A percentile compares a stretch with the other conserved stretches of the same genome.
Evolutionary conservation across 2,888 invertebrate genomes (phyloP).

Genomic region (Oscheius sp.): DNA sequence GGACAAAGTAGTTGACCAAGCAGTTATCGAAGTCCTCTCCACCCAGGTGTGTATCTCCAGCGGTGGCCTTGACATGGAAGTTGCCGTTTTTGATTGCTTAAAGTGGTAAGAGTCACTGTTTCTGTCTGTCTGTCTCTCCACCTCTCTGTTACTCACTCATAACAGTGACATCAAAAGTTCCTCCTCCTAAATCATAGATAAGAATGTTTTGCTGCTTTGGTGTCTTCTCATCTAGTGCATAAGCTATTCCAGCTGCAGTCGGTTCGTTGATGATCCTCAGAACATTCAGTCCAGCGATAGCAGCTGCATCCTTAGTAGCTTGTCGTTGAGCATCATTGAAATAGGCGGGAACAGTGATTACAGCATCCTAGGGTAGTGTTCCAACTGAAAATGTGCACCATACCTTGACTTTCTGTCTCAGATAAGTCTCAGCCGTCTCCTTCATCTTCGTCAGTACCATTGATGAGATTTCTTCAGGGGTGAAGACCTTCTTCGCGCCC

Average conservation of each 20-base stretch:
- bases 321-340: conserved; percentile 93
- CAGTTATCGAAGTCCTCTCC: conserved; percentile 78
- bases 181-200: conserved; percentile 83
- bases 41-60: conserved; percentile 85
- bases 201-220: conserved; percentile 76
- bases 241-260: conserved; percentile 83
- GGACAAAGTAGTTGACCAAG: conserved; percentile 75
- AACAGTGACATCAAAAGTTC: conserved; percentile 92
- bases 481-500: conserved; percentile 83
- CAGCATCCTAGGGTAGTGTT: conserved; percentile 82
- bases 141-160: conserved; percentile 74
- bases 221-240: conserved; percentile 79
- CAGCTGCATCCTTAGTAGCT: conserved; percentile 77
- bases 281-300: conserved; percentile 75
- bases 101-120: too few relatives aligned
- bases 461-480: conserved; percentile 72
- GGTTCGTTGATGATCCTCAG: conserved; percentile 74
- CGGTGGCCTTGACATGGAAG: conserved; percentile 91
- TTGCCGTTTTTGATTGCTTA: conserved; percentile 89
- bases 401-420: conserved; percentile 83
- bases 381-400: conserved; percentile 74
- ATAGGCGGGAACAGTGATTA: conserved; percentile 97
- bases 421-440: conserved; percentile 76
- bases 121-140: too few relatives aligned
- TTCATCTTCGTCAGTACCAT: conserved; percentile 67